Percentiles rank a stretch among this genome's conserved stretches.
Conservation (phyloP, 2,888 invertebrate species). For the Vesta saturnalis region DNA sequence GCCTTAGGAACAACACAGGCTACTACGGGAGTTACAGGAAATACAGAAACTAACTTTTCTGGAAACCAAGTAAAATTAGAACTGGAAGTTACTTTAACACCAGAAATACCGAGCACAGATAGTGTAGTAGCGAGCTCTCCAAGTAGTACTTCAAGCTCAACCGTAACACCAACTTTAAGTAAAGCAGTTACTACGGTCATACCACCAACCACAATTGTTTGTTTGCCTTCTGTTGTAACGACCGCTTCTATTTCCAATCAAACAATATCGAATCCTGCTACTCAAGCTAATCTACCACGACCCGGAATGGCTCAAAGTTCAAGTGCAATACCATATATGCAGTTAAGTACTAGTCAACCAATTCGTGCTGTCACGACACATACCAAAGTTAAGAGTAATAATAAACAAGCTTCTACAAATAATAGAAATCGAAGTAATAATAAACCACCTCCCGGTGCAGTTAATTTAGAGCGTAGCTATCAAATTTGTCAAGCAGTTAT, state of each 20-base stretch:
- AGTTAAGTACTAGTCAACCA: slow-evolving; percentile 64
- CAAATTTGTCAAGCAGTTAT: slow-evolving; percentile 95
- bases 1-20: slow-evolving; percentile 61
- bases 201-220: slow-evolving; percentile 66
- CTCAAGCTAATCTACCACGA: slow-evolving; percentile 39
- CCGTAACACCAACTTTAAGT: slow-evolving; percentile 53
- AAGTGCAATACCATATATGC: slow-evolving; percentile 64
- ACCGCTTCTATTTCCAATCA: slow-evolving; percentile 55
- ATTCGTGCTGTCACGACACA: slow-evolving; percentile 63
- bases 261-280: slow-evolving; percentile 40
- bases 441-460: slow-evolving; percentile 88
- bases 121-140: slow-evolving; percentile 67
- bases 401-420: slow-evolving; percentile 48
- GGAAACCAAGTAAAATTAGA: slow-evolving; percentile 66
- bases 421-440: slow-evolving; percentile 69
- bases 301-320: slow-evolving; percentile 62
- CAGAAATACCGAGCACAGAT: slow-evolving; percentile 67
- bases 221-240: slow-evolving; percentile 61
- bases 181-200: slow-evolving; percentile 62
- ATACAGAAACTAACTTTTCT: slow-evolving; percentile 52
- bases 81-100: slow-evolving; percentile 69
- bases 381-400: slow-evolving; percentile 56
- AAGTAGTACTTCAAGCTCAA: slow-evolving; percentile 53
- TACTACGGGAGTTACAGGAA: slow-evolving; percentile 32
- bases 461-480: slow-evolving; percentile 93